Evolutionary conservation across 2,888 invertebrate species (phyloP).

Genomic region (Dicyrtoma fusca): DNA sequence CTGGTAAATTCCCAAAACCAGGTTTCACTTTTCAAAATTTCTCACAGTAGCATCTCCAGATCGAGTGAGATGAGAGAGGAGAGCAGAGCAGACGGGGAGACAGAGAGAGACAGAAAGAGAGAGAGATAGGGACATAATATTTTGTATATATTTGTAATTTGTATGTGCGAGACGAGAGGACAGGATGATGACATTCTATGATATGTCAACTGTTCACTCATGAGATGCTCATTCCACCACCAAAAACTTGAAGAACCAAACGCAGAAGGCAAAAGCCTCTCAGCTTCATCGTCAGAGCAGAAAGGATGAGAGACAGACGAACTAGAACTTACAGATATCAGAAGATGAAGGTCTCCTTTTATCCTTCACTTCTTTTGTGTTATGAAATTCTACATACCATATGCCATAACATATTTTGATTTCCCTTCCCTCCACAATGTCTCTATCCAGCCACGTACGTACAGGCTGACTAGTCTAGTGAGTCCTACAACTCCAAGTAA

Average conservation of each 20-base stretch:
- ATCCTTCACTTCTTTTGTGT: slow-evolving; percentile 11
- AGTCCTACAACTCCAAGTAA: no score
- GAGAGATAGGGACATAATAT: no score
- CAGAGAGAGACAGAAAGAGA: no score
- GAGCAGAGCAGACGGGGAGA: no score
- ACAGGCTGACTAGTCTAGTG: no score
- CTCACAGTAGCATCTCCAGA: not conserved
- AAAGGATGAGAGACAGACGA: no score
- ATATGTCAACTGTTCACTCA: slow-evolving; percentile 31
- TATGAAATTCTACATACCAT: slow-evolving; percentile 22
- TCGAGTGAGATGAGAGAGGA: slow-evolving; percentile 3
- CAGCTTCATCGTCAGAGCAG: slow-evolving; percentile 5
- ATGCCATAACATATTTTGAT: slow-evolving; percentile 18
- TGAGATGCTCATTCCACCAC: slow-evolving; percentile 9
- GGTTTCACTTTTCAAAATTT: slow-evolving; percentile 24
- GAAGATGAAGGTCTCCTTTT: slow-evolving; percentile 32
- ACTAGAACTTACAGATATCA: no score
- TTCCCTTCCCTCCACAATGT: not conserved
- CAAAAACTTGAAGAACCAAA: not conserved
- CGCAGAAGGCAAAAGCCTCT: not conserved
- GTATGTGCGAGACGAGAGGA: slow-evolving; percentile 7
- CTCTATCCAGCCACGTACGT: no score
- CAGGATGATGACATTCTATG: slow-evolving; percentile 37
- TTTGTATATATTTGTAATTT: no score
- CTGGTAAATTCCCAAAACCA: slow-evolving; percentile 31